Conservation (phyloP, 2,113 vertebrate species). For the Lota lota region DNA sequence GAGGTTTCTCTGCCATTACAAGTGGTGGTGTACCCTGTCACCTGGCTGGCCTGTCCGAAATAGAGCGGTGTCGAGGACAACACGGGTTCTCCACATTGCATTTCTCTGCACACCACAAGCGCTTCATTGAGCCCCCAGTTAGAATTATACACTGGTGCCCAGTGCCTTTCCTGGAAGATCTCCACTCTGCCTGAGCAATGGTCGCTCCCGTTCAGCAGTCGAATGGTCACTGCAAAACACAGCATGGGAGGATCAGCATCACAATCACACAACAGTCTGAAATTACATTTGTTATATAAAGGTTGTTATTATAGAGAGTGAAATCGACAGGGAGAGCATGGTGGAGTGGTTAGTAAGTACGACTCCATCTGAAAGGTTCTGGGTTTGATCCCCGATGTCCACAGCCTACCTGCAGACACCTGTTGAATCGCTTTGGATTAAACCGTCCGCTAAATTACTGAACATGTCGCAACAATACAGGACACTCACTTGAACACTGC, state of each 20-base stretch:
- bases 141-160: constrained; percentile 26
- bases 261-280: not conserved
- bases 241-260: not conserved
- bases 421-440: too few relatives aligned
- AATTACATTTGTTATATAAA: too few relatives aligned
- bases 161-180: constrained; percentile 21
- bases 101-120: constrained; percentile 57
- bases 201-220: constrained; percentile 41
- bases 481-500: constrained; percentile 60
- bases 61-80: not conserved
- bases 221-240: constrained; percentile 34
- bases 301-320: too few relatives aligned
- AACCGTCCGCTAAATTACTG: too few relatives aligned
- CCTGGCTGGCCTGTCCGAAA: not conserved
- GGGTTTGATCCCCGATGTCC: too few relatives aligned
- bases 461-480: too few relatives aligned
- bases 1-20: constrained; percentile 45
- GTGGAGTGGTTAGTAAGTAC: too few relatives aligned
- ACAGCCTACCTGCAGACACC: too few relatives aligned
- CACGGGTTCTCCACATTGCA: constrained; percentile 58
- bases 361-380: too few relatives aligned
- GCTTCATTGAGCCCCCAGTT: constrained; percentile 55
- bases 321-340: too few relatives aligned
- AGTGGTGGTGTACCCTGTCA: constrained; percentile 24
- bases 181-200: constrained; percentile 60